Conservation (phyloP, 2,888 invertebrate species). For the Apamea crenata region DNA sequence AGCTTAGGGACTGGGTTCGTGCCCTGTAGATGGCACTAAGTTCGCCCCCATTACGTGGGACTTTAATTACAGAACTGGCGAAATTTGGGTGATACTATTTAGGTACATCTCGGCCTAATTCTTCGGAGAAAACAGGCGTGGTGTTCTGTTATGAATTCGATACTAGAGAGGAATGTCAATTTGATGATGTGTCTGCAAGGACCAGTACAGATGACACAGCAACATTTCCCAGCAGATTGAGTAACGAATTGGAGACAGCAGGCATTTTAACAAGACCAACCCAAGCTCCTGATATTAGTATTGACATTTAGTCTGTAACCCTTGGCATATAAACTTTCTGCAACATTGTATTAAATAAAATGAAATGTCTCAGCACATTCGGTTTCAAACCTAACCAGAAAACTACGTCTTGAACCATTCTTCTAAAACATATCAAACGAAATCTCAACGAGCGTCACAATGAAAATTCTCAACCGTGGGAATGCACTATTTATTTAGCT, state of each 20-base stretch:
- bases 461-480: conserved; percentile 60
- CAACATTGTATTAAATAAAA: conserved; percentile 14
- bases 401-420: conserved; percentile 2
- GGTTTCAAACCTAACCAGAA: background rate
- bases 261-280: conserved; percentile 27
- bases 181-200: background rate
- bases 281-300: background rate
- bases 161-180: background rate
- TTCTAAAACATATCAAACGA: conserved; percentile 18
- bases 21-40: background rate
- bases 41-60: background rate
- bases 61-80: background rate
- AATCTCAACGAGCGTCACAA: conserved; percentile 39
- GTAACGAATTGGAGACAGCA: conserved; percentile 7
- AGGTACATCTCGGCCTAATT: background rate
- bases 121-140: background rate
- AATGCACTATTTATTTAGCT: conserved; percentile 52
- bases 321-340: background rate
- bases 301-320: background rate
- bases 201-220: background rate
- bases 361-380: background rate
- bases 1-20: accelerated
- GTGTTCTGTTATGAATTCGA: background rate
- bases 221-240: background rate
- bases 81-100: background rate